Base-by-base conservation (phyloP, 1,140 invertebrate species). In the Drosophila dunni region DNA sequence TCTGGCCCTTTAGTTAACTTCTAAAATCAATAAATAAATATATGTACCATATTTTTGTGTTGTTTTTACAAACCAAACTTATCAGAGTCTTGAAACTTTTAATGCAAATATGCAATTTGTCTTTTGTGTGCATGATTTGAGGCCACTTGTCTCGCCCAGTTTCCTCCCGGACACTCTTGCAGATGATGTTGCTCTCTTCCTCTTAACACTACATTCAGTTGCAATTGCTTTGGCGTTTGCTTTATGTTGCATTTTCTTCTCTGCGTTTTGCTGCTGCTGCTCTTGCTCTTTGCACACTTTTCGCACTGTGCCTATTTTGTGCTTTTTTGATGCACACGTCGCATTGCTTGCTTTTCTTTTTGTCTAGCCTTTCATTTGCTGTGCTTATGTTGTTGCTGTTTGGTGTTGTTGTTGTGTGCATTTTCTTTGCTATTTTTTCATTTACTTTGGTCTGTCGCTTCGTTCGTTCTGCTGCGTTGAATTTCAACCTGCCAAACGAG, bases 391-490 rank as follows among this genome's bases (percentile, higher is more conserved):
- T 57, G 66, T 40, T 73, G 29, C 57, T 67, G 50, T 42, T 61
- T 51, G 33, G 33, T 72, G 24, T 13, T 73, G 38, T 66, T 54
- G 53, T 36, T 70, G 38, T 70, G 79, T 75, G 73, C 79, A 88
- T 89, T 88, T 88, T 86, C 82, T 75, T 86, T 78, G 76, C 79
- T 36, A 63, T 68, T 73, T 86, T 75, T 71, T 56, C 82, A 81
- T 86, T 86, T 86, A 82, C 82, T 86, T 82, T 86, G 76, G 72
- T 60, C 68, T 68, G 67, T 79, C 79, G 68, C 77, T 80, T 83
- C 73, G 68, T 69, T 78, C 78, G 83, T 88, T 88, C 84, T 88
- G 83, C 83, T 88, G 83, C 84, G 83, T 88, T 89, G 77, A 76
- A 89, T 88, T 88, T 88, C 83, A 88, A 89, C 83, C 83, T 88